Evolutionary conservation across 1,140 invertebrate genomes (phyloP), one percentile per base, ranked within the genome.

Genomic region (Pteromalus puparum): DNA sequence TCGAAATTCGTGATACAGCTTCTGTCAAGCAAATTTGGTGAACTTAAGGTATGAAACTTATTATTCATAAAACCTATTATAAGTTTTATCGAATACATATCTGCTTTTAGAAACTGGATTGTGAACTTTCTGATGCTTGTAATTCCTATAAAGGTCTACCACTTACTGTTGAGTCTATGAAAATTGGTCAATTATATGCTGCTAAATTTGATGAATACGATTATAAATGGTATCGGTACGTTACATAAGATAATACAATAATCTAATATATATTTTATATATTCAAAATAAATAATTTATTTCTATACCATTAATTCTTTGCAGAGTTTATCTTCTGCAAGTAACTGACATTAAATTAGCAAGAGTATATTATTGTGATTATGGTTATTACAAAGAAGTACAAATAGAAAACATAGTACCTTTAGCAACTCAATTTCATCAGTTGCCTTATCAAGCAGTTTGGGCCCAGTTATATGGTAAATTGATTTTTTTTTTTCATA

Each of bases 391-490:
- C 28, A 73, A 28, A 53, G 48, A 13, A 38, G 42, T 81, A 1
- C 1, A 13, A 9, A 73, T 73, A 18, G 24, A 73, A 18, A 81
- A 81, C 9, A 5, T 81, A 12, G 26, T 73, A 30, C 67, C 68
- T 72, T 34, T 81, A 21, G 28, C 30, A 18, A 15, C 5, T 15
- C 67, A 73, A n/a, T 81, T 70, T 81, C 34, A 10, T 21, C 13
- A 48, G 21, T 9, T 81, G 12, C 79, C 79, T 28, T 72, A 72
- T 46, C 79, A 81, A 53, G 79, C 79, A 30, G 18, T 81, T 73
- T 81, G 79, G 79, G 67, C 67, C 10, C 24, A 81, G n/a, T 81
- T 81, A 73, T 24, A 81, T 73, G 79, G 79, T 81, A 73, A 81
- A n/a, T 24, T 1, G 21, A 65, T 34, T 34, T 34, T 13, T 78